Evolutionary conservation across 1,140 invertebrate species (phyloP).

Genomic region (Thalassaphorura encarpata): DNA sequence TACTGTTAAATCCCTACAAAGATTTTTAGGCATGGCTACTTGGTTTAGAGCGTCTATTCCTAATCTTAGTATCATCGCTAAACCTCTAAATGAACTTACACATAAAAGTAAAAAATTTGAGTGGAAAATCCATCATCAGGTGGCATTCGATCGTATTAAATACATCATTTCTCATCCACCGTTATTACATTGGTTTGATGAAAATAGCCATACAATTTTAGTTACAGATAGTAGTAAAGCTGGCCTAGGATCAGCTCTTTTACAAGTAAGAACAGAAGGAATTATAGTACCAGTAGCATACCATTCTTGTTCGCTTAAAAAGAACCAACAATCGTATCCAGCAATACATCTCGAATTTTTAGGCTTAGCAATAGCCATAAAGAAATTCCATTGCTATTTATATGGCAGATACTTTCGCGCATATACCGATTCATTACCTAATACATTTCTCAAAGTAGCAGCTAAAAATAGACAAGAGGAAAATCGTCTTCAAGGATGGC

Average conservation of each 20-base stretch:
- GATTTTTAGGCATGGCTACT: neutral
- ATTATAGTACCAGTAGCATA: neutral
- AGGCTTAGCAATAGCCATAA: neutral
- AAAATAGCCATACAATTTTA: neutral
- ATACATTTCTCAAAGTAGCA: neutral
- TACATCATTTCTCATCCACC: neutral
- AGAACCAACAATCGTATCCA: neutral
- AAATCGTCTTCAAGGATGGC: neutral
- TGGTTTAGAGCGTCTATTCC: slow-evolving; percentile 1
- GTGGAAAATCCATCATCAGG: neutral
- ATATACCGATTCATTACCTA: neutral
- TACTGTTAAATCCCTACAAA: neutral
- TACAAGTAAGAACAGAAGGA: neutral
- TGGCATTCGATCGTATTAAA: neutral
- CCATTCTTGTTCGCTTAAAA: neutral
- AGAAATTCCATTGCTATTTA: neutral
- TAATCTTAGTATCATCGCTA: neutral
- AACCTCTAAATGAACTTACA: neutral
- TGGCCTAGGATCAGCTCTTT: neutral
- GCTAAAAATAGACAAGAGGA: too few species aligned
- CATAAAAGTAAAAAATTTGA: neutral
- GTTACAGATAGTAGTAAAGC: neutral
- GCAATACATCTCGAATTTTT: neutral
- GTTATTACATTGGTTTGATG: neutral
- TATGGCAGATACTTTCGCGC: neutral